Base-by-base conservation (phyloP, 2,797 vertebrate species). In the Artibeus lituratus region DNA sequence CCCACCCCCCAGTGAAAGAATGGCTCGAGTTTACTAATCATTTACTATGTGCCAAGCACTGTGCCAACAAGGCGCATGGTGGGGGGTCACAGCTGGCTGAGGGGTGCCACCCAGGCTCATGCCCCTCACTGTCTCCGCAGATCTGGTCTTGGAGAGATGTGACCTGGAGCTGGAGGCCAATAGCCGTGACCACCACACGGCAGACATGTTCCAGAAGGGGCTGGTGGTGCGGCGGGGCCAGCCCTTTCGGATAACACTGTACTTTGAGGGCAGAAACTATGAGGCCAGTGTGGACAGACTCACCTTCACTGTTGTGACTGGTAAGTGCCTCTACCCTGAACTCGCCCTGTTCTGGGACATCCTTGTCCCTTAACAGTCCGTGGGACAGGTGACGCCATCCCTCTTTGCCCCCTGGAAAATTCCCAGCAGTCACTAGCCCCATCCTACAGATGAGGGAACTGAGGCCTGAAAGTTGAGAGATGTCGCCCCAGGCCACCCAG, bases 201-300 rank as follows among this genome's bases (percentile, higher is more conserved):
- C 98, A 0, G 99, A 99, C 53, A 98, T 99, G 35, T 99, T 99
- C 5, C 72, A 93, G 2, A 94, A 98, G 4, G 98, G 96, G n/a
- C 98, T 99, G 96, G 98, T 99, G 19, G 98, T 99, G 83, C 98
- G 99, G 73, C 98, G 99, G 67, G 99, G 99, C 0, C 99, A 99
- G 96, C 87, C 97, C 4, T 99, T 99, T 97, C 74, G 95, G 32
- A 87, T 99, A 98, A 99, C 98, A 0, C 98, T 99, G 90, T 78
- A 96, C 94, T 99, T 99, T 24, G 97, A 97, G 2, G 99, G 99
- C 12, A 98, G 99, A 1, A 94, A 5, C 73, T 99, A 98, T 1
- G 97, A 99, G 47, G 98, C 99, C 0, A 98, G 98, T 0, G 89
- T 98, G 98, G 99, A 99, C 98, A 98, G 98, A 44, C 98, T 99